phyloP scores from a whole-genome alignment of 2,113 vertebrate genomes.

The Mastomys coucha region DNA sequence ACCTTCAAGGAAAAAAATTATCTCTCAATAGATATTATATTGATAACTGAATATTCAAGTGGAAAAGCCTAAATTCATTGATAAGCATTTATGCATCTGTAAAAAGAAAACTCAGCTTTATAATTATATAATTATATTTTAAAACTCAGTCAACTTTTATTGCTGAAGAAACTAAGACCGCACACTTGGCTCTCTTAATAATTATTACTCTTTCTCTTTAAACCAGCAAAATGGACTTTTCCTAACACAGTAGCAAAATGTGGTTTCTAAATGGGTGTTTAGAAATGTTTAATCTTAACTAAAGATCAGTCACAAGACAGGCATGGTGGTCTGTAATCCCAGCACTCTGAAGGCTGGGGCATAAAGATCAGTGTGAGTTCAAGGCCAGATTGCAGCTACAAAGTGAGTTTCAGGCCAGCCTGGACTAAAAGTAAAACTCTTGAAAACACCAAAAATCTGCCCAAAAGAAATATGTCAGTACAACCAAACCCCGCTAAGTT shows the following conservation, averaged over 20 bases:
- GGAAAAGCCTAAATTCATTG: not conserved
- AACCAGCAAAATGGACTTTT: slow-evolving; percentile 19
- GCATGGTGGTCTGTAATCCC: no score
- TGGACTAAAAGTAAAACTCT: not conserved
- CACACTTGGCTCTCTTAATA: slow-evolving; percentile 4
- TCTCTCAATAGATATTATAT: slow-evolving; percentile 11
- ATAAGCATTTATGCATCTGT: slow-evolving; percentile 11
- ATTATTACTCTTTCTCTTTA: slow-evolving; percentile 20
- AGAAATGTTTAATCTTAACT: slow-evolving; percentile 54
- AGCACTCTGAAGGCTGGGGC: not conserved
- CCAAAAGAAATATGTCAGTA: slow-evolving; percentile 45
- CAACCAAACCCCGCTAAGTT: slow-evolving; percentile 8
- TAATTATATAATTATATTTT: slow-evolving; percentile 15
- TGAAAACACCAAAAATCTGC: not conserved
- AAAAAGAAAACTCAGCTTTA: slow-evolving; percentile 33
- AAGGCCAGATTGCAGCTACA: not conserved
- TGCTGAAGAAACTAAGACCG: not conserved
- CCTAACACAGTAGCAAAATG: slow-evolving; percentile 45
- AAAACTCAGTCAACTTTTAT: slow-evolving; percentile 42
- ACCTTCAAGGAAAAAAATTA: slow-evolving; percentile 17
- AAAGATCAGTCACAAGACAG: not conserved
- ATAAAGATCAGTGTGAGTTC: not conserved
- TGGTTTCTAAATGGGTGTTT: not conserved
- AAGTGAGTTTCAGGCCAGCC: not conserved
- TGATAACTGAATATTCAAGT: slow-evolving; percentile 38